These are phyloP conservation scores for Muscicapa adusta DNA, from an alignment of 2,113 vertebrate genomes.

Conservation along the genomic window DNA sequence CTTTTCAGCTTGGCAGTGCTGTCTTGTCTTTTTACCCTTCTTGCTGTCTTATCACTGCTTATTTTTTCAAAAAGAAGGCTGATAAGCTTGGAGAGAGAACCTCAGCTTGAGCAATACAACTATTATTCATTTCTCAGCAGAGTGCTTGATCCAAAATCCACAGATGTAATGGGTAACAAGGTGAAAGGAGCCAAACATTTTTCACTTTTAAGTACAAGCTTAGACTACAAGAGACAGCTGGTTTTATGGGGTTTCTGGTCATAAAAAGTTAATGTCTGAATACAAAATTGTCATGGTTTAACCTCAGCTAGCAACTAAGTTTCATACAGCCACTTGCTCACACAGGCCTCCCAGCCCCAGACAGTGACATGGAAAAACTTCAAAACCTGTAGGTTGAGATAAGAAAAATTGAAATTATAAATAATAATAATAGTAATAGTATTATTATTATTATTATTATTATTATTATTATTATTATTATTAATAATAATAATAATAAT, in stretches of 20 bases:
- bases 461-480: too few relatives aligned
- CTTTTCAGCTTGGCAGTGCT: neutral
- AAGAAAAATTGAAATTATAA: neutral
- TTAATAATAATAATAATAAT: too few relatives aligned
- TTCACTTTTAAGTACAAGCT: neutral
- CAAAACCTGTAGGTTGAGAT: neutral
- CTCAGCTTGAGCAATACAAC: neutral
- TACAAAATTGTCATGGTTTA: neutral
- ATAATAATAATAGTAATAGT: too few relatives aligned
- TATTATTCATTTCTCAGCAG: neutral
- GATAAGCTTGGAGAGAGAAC: neutral
- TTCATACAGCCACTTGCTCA: neutral
- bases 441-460: too few relatives aligned
- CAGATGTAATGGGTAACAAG: neutral
- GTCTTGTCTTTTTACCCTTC: too few relatives aligned
- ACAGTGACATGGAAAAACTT: neutral
- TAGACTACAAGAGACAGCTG: neutral
- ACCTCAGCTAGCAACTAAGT: neutral
- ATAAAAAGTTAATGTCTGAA: constrained; percentile 18
- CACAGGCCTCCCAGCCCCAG: neutral
- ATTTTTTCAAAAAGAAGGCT: neutral
- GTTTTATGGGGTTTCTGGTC: neutral
- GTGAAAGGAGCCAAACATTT: neutral
- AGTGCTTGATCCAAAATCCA: neutral
- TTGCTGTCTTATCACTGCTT: neutral